Base-by-base conservation (phyloP, 1,140 invertebrate genomes). In the Listronotus bonariensis region DNA sequence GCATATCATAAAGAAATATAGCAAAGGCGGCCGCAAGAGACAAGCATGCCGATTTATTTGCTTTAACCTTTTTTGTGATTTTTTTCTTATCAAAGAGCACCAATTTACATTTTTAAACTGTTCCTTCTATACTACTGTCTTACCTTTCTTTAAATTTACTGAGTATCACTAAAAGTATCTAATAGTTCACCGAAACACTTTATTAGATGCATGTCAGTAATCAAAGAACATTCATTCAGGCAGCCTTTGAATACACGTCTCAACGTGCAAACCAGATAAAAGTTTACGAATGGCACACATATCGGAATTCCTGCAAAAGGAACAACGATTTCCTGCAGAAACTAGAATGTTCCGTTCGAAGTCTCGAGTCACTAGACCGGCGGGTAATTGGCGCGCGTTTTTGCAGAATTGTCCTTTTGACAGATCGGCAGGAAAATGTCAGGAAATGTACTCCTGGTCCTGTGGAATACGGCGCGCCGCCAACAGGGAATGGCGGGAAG, bases 401-500 rank as follows among this genome's bases (percentile, higher is more conserved):
- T 59, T 68, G 73, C 71, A 66, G 69, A 65, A 68, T 73, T 69
- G 70, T n/a, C n/a, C n/a, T n/a, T n/a, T n/a, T 68, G 72, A 40
- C 65, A 67, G n/a, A n/a, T n/a, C n/a, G n/a, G n/a, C n/a, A n/a
- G 65, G 65, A 67, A 70, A 70, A 56, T 62, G 65, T 67, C 74
- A 75, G 74, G 72, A 76, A 76, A 73, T 74, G 73, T 74, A 71
- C 58, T 68, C 65, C 71, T 76, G 75, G 68, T 77, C 75, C 76
- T 74, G 75, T 72, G 75, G 76, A 76, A 77, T 75, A 73, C 74
- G 74, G 70, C 69, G 75, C 74, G 74, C 67, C 75, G 74, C 68
- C 75, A 72, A 60, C 76, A 78, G 75, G 74, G n/a, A 77, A 77
- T 76, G 75, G 74, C 76, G 77, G 76, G 76, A 78, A 78, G 74